phyloP scores from a whole-genome alignment of 2,113 vertebrate species.

The Nesogale talazaci region DNA sequence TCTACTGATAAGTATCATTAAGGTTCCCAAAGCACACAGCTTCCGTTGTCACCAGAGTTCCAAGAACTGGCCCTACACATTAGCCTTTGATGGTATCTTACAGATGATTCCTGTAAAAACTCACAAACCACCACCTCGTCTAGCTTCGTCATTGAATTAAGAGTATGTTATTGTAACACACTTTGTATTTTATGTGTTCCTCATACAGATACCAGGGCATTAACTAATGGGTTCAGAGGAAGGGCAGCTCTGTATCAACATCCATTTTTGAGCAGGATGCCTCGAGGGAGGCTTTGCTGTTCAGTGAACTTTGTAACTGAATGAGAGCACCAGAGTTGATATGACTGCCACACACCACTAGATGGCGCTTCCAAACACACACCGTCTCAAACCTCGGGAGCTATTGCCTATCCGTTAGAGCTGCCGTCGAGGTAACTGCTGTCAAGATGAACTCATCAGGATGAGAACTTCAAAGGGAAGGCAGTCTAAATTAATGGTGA shows the following conservation, averaged over 20 bases:
- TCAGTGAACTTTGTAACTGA: no score
- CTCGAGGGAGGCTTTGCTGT: neutral
- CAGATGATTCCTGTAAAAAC: neutral
- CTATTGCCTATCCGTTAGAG: neutral
- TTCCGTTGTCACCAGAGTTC: neutral
- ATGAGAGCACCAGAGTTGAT: accelerated
- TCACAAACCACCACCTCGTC: neutral
- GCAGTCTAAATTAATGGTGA: neutral
- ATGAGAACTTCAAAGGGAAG: neutral
- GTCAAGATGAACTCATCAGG: neutral
- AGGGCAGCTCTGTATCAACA: neutral
- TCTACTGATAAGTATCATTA: no score
- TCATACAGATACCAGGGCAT: neutral
- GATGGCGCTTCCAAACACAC: neutral
- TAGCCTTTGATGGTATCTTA: neutral
- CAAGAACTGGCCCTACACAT: neutral
- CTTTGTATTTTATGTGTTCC: neutral
- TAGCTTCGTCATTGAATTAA: neutral
- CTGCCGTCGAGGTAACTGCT: neutral
- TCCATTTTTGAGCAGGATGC: neutral
- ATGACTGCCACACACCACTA: neutral
- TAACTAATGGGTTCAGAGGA: neutral
- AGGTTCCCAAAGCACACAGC: neutral
- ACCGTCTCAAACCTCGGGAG: neutral
- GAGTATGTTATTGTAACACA: neutral